phyloP scores from a whole-genome alignment of 2,113 vertebrate species.

The Protobothrops mucrosquamatus region DNA sequence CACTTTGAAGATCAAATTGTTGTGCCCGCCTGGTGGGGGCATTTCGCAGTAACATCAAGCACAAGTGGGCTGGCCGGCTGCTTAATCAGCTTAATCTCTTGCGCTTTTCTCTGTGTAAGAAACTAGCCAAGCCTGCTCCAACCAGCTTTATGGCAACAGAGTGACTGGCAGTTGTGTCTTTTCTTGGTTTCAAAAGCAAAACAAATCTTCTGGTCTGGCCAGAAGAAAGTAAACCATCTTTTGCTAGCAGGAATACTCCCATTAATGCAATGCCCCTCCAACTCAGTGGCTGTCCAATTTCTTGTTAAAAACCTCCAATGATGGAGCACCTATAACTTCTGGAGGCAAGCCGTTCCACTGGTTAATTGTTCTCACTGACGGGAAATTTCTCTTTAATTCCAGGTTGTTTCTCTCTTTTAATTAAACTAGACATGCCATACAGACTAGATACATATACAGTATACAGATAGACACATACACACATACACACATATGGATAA shows the following conservation, averaged over 20 bases:
- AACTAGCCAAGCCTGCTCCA: neutral
- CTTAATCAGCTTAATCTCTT: neutral
- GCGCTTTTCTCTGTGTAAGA: neutral
- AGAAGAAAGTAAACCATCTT: neutral
- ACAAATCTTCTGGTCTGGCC: neutral
- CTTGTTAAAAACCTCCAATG: neutral
- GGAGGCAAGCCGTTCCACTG: neutral
- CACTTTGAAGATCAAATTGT: rapidly evolving
- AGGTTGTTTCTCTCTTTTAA: neutral
- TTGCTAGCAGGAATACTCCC: neutral
- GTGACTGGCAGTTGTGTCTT: neutral
- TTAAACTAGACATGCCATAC: neutral
- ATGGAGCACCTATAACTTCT: neutral
- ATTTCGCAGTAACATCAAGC: neutral
- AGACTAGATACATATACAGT: neutral
- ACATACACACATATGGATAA: neutral
- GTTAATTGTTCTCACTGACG: neutral
- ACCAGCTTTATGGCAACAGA: rapidly evolving
- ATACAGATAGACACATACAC: neutral
- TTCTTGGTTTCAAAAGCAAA: neutral
- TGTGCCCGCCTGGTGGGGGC: neutral
- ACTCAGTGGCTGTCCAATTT: neutral
- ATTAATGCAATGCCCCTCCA: neutral
- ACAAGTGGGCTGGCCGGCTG: neutral
- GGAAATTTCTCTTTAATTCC: neutral